Base-by-base conservation (phyloP, 2,888 invertebrate species). In the Amiota mariae region DNA sequence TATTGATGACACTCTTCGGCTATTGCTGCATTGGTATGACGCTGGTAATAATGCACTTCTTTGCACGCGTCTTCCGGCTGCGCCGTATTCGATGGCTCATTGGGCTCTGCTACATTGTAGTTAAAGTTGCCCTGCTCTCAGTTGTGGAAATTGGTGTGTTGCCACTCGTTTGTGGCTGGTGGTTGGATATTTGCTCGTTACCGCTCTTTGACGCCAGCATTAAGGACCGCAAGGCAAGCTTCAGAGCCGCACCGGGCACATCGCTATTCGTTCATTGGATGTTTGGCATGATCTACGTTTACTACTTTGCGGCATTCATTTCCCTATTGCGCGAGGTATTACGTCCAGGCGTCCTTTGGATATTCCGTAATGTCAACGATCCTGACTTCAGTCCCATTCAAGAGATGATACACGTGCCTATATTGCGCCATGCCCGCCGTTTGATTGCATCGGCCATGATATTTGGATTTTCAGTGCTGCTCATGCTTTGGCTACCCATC, bases 221-320 rank as follows among this genome's bases (percentile, higher is more conserved):
- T 0, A 94, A 94, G 87, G 97, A 97, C 87, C 93, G 99, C 56
- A 95, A 97, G 88, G 92, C 94, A 0, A 96, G 96, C 77, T 97
- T 99, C 81, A 93, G 94, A 78, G 93, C 95, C 0, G 97, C 98
- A 0, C 99, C 99, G 0, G 98, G 98, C 82, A 98, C 99, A 0
- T 97, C 97, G 1, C 96, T 99, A 92, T 99, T 99, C 88, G 95
- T 99, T 72, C 99, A 99, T 89, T 99, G 99, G 99, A 93, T 99
- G 57, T 96, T 98, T 9, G 99, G 99, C 74, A 99, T 99, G 98
- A 96, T 96, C 49, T 99, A 98, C 88, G 98, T 99, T 13, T 99
- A 99, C 90, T 99, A 99, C 91, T 99, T 99, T 88, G 99, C 99
- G 9, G 98, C 98, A 0, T 99, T 98, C 88, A 96, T 99, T 61